These are phyloP conservation scores for Galerucella calmariensis DNA, from an alignment of 2,888 invertebrate genomes.

Conservation along the genomic window DNA sequence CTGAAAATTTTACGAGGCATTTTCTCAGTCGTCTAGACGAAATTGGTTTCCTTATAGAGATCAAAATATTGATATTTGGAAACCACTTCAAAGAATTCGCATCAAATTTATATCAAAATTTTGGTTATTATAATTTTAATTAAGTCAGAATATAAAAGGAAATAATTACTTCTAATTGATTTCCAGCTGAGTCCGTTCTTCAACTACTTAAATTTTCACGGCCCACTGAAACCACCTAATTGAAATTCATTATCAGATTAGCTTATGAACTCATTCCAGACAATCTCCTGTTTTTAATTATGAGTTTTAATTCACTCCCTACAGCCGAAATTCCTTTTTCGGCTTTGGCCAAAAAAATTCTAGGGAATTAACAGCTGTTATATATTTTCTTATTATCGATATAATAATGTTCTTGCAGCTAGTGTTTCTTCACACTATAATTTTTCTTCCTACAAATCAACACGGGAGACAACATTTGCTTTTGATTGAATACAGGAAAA, in stretches of 20 bases:
- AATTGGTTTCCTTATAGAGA: background rate
- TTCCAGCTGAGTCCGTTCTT: conserved; percentile 1
- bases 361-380: background rate
- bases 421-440: too few relatives aligned
- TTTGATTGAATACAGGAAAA: too few relatives aligned
- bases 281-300: conserved; percentile 33
- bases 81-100: conserved; percentile 7
- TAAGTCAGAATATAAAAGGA: conserved; percentile 18
- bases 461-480: too few relatives aligned
- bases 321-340: background rate
- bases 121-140: conserved; percentile 16
- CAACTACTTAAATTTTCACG: conserved; percentile 28
- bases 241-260: conserved; percentile 37
- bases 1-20: background rate
- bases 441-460: too few relatives aligned
- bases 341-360: background rate
- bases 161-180: conserved; percentile 28
- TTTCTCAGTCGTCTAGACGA: background rate
- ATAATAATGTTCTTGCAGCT: background rate
- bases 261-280: conserved; percentile 34
- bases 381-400: background rate
- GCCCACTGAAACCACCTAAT: conserved; percentile 31
- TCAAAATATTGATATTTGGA: background rate
- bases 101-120: conserved; percentile 1
- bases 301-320: conserved; percentile 30